phyloP scores from a whole-genome alignment of 2,113 vertebrate genomes.

The Suricata suricatta region DNA sequence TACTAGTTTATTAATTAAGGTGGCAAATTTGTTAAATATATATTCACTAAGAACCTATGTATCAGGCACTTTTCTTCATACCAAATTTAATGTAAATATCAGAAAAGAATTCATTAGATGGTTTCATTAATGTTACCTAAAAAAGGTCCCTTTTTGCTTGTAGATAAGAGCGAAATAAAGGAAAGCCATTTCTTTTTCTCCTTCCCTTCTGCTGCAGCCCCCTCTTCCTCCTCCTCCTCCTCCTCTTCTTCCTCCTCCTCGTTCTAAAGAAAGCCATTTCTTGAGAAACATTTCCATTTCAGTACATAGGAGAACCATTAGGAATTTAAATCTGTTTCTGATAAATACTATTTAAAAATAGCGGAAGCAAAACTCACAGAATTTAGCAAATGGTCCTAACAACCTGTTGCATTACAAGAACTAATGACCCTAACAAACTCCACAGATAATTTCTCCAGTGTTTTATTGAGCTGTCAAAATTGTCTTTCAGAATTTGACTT shows the following conservation, averaged over 20 bases:
- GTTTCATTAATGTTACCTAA: not conserved
- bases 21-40: not conserved
- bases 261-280: not conserved
- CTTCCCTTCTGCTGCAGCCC: no score
- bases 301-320: not conserved
- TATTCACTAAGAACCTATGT: not conserved
- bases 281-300: conserved; percentile 1
- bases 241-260: no score
- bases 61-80: not conserved
- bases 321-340: conserved; percentile 33
- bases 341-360: conserved; percentile 28
- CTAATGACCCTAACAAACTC: not conserved
- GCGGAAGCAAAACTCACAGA: not conserved
- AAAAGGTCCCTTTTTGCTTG: not conserved
- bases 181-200: not conserved
- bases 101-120: not conserved
- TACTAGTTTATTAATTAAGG: conserved; percentile 8
- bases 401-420: not conserved
- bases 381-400: conserved; percentile 15
- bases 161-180: not conserved
- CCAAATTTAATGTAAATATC: not conserved
- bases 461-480: conserved; percentile 30
- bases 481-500: conserved; percentile 43
- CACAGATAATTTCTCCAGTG: not conserved
- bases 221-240: no score